These are phyloP conservation scores for Channa argus DNA, from an alignment of 2,113 vertebrate species.

Conservation along the genomic window DNA sequence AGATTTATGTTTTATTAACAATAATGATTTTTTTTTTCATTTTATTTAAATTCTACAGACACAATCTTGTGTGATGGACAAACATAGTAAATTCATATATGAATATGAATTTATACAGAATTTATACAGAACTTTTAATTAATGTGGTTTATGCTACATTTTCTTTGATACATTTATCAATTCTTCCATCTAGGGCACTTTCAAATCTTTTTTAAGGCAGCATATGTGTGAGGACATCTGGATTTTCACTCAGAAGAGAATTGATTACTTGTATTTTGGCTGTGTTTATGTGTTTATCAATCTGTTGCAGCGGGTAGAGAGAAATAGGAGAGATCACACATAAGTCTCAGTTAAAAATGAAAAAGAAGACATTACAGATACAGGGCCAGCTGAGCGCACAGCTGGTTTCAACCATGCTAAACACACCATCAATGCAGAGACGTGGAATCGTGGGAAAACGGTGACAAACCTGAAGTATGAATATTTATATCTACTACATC, in stretches of 20 bases:
- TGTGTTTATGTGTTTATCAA: slow-evolving; percentile 1
- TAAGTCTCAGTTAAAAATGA: background rate
- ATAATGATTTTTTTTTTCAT: background rate
- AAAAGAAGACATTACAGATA: slow-evolving; percentile 2
- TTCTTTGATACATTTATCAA: slow-evolving; percentile 44
- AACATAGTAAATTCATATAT: too few species aligned
- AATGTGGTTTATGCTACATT: slow-evolving; percentile 9
- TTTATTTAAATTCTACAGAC: too few species aligned
- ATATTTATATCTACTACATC: background rate
- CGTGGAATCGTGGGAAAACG: slow-evolving; percentile 9
- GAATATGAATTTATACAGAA: background rate
- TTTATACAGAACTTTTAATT: background rate
- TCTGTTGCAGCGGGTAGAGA: background rate
- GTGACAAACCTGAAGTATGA: background rate
- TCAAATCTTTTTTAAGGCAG: slow-evolving; percentile 21
- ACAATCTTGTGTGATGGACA: background rate
- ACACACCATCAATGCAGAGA: background rate
- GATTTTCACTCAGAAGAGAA: background rate
- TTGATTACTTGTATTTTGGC: background rate
- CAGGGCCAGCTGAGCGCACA: background rate
- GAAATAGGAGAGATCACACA: background rate
- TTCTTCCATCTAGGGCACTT: background rate
- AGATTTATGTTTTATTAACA: slow-evolving; percentile 41
- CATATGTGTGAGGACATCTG: background rate
- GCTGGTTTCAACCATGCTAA: background rate